Conservation (phyloP, 2,888 invertebrate genomes). For the Xanthorhoe spadicearia region DNA sequence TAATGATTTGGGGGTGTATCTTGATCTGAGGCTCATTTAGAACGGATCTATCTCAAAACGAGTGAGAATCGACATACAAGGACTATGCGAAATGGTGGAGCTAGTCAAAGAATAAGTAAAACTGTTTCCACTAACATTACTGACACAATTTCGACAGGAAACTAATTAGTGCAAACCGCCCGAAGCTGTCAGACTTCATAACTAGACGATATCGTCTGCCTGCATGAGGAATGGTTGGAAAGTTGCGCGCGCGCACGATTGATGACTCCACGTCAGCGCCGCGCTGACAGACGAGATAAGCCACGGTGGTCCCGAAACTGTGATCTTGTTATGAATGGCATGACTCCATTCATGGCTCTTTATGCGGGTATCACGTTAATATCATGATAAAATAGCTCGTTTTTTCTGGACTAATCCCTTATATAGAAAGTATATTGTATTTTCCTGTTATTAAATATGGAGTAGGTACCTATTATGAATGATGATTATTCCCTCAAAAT, state of each 20-base stretch:
- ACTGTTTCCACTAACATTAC: conserved; percentile 11
- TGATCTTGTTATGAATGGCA: conserved; percentile 58
- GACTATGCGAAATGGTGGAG: too few relatives aligned
- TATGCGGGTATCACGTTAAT: background rate
- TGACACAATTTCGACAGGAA: conserved; percentile 23
- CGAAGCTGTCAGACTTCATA: conserved; percentile 45
- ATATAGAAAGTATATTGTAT: too few relatives aligned
- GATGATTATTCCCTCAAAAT: too few relatives aligned
- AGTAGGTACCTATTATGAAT: too few relatives aligned
- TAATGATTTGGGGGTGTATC: background rate
- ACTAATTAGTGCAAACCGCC: conserved; percentile 50
- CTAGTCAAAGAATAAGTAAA: background rate
- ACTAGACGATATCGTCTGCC: conserved; percentile 39
- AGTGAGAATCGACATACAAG: background rate
- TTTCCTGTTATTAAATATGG: too few relatives aligned
- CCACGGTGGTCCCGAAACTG: conserved; percentile 63
- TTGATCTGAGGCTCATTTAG: background rate
- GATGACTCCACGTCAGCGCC: conserved; percentile 61
- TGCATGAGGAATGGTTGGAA: conserved; percentile 56
- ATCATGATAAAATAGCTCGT: background rate
- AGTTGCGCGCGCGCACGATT: conserved; percentile 61
- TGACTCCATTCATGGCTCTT: conserved; percentile 46
- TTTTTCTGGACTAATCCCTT: background rate
- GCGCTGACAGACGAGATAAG: conserved; percentile 57
- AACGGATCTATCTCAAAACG: background rate